Conservation (phyloP, 2,797 vertebrate species). For the Pygocentrus nattereri region DNA sequence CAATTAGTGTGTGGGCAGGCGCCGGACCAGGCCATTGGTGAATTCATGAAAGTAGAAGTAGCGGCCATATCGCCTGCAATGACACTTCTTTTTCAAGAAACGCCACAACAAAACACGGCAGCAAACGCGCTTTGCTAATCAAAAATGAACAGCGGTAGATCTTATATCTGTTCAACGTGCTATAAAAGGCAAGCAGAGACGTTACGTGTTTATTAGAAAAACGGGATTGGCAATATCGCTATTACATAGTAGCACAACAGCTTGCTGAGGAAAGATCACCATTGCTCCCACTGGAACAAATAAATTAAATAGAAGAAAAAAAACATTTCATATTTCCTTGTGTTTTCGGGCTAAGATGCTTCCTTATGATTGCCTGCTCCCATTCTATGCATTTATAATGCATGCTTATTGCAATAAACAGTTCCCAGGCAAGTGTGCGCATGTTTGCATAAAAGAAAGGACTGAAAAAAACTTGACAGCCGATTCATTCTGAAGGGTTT, state of each 20-base stretch:
- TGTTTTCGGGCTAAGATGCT: slow-evolving; percentile 46
- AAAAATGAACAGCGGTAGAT: neutral
- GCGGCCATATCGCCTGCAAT: slow-evolving; percentile 20
- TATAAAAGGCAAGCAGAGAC: neutral
- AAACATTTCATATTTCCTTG: slow-evolving; percentile 46
- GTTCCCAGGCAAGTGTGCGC: slow-evolving; percentile 45
- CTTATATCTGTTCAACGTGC: neutral
- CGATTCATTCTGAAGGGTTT: slow-evolving; percentile 48
- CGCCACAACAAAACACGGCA: neutral
- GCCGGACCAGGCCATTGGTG: slow-evolving; percentile 70
- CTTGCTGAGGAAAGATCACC: slow-evolving; percentile 31
- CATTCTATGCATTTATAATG: slow-evolving; percentile 65
- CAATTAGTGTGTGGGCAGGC: slow-evolving; percentile 77
- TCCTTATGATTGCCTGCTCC: slow-evolving; percentile 56
- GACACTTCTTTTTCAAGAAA: neutral
- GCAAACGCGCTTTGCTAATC: neutral
- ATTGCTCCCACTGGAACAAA: slow-evolving; percentile 44
- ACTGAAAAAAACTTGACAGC: slow-evolving; percentile 58
- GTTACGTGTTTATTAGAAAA: slow-evolving; percentile 19
- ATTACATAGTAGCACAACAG: slow-evolving; percentile 26
- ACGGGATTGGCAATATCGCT: slow-evolving; percentile 34
- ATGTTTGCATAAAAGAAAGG: slow-evolving; percentile 49
- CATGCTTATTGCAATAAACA: slow-evolving; percentile 55
- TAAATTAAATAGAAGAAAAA: slow-evolving; percentile 27
- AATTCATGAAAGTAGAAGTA: slow-evolving; percentile 80